Conservation (phyloP, 2,113 vertebrate genomes). For the Brienomyrus brachyistius region DNA sequence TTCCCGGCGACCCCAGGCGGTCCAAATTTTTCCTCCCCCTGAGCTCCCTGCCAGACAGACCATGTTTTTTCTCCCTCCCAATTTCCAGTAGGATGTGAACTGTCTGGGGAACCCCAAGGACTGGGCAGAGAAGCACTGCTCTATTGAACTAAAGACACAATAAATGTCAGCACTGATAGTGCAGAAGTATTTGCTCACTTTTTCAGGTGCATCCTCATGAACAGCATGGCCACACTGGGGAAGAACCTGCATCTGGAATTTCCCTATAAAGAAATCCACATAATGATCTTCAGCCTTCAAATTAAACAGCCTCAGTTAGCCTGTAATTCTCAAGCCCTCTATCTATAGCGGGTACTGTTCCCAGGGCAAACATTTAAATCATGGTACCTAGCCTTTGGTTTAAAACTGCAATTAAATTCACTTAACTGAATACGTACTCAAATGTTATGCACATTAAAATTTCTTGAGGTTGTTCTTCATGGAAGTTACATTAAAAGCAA, state of each 20-base stretch:
- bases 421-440: background rate
- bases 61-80: background rate
- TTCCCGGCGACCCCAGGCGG: background rate
- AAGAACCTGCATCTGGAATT: constrained; percentile 98
- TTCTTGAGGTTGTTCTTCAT: background rate
- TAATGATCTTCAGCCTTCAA: background rate
- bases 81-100: background rate
- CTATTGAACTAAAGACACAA: background rate
- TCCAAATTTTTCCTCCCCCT: background rate
- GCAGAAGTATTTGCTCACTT: constrained; percentile 62
- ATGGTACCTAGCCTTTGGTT: background rate
- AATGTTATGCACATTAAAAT: background rate
- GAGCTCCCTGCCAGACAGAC: background rate
- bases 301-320: background rate
- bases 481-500: background rate
- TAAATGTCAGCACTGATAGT: background rate
- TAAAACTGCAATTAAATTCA: background rate
- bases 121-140: background rate
- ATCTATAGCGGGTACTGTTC: background rate
- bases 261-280: constrained; percentile 64
- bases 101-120: background rate
- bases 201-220: constrained; percentile 94
- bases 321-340: background rate
- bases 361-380: background rate
- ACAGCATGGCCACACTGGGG: constrained; percentile 98